Base-by-base conservation (phyloP, 2,113 vertebrate species). In the Calypte anna region DNA sequence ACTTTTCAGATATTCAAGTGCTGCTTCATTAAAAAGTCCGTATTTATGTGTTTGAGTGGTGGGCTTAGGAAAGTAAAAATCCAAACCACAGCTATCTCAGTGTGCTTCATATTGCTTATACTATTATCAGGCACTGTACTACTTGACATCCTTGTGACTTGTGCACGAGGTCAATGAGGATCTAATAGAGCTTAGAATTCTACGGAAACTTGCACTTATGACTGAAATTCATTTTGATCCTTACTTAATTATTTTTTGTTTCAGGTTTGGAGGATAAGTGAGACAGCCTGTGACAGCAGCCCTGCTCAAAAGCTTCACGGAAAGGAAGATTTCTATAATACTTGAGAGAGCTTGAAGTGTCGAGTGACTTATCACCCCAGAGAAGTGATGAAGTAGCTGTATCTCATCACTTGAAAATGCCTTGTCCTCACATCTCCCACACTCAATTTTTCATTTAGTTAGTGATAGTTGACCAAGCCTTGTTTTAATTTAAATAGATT, bases 81-180 rank as follows among this genome's bases (percentile, higher is more conserved):
- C 58, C 25, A 53, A 63, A 59, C 4, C 17, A 25, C 58, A 33
- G 7, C 22, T 85, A 21, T 28, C 17, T 11, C 11, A 6, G 40
- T 40, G 40, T 0, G 1, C 18, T 8, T 11, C 63, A 0, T 15
- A 25, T 15, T 66, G 10, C 30, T 89, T 43, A 14, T n/a, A 8
- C 7, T 43, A 5, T 31, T 78, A 25, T 5, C 28, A 8, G 23
- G 50, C 1, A 0, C n/a, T 69, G 5, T 27, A 5, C 14, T 33
- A 1, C 28, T 63, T 55, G 10, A 10, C 16, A 15, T 78, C 63
- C 14, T 66, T 40, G 6, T 12, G 25, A 24, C 22, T 86, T 0
- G 0, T 63, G 38, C 12, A 10, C 0, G 0, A 55, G 6, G 5
- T 48, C 11, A 30, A 2, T 28, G 27, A 79, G 48, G 33, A 79